Evolutionary conservation across 2,113 vertebrate genomes (phyloP), one percentile per base, ranked within the genome.

Genomic region (Orthonyx spaldingii): DNA sequence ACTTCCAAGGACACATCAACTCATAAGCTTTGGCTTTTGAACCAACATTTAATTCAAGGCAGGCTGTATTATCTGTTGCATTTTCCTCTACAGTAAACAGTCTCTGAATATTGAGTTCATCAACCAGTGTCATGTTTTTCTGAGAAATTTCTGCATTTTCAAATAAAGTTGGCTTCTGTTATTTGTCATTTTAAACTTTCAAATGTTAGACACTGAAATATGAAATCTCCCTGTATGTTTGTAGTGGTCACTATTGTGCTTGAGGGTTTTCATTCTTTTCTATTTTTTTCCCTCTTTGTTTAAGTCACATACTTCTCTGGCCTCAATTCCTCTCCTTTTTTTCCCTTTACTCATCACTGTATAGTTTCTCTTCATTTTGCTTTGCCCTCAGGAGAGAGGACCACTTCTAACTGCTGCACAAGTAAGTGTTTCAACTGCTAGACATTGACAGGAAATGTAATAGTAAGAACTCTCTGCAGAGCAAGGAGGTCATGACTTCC

Each of bases 401-500:
- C 66, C 65, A 70, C 52, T 1, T 7, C 90, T 88, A 70, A 65
- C n/a, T 90, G 59, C 64, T 77, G 3, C 24, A 57, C 35, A 74
- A 60, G 84, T 65, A 82, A 75, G 39, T 47, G 39, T 92, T 95
- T 93, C 90, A 92, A 9, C 56, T 78, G 76, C 52, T 81, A 59
- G 83, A 66, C 15, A 5, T 71, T 77, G 83, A 78, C 91, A 96
- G 89, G 95, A 96, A 97, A 75, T 87, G 69, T 75, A 90, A 81
- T 81, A 92, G 91, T 87, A 84, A 89, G 91, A 95, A 16, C 60
- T 20, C 71, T 94, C 68, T 0, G 0, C 68, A 70, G 64, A 71
- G 56, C 76, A 94, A 75, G 91, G 68, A 93, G 93, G 89, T 90
- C 39, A 44, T 50, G 84, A 91, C 93, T 96, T 97, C 93, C 95